Base-by-base conservation (phyloP, 2,113 vertebrate species). In the Pelecanoides urinatrix region DNA sequence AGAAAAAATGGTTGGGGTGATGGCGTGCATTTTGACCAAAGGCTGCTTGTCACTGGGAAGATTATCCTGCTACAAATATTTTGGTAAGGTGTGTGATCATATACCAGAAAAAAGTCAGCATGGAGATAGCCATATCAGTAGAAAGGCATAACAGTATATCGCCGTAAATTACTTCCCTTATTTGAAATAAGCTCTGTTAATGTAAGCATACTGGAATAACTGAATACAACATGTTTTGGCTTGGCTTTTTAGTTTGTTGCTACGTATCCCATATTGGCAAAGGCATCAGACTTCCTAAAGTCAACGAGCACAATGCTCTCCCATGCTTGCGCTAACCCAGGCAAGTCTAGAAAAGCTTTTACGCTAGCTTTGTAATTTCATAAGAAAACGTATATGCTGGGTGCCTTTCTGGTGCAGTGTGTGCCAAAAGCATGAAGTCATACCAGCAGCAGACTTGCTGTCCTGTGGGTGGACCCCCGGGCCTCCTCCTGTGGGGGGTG, bases 381-480 rank as follows among this genome's bases (percentile, higher is more conserved):
- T 34, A 40, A 52, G 34, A 55, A 70, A 61, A 38, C 3, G 5
- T 32, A 9, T 21, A n/a, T 0, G 0, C 17, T 13, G 26, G 23
- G 22, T 50, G 32, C n/a, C 19, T 59, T 92, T 78, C 70, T 45
- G 47, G 16, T 47, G 42, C 2, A 1, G 19, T 7, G 29, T 23
- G 26, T 32, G 30, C 67, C 7, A 66, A 45, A 7, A 50, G 21
- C 61, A 15, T 3, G 3, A 68, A 68, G n/a, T 49, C 30, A 3
- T 13, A 67, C 3, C 23, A 36, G 49, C n/a, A 76, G 52, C 67
- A 83, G 45, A 27, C 32, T 12, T 67, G 29, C 26, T 36, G 26
- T 58, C 21, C 26, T 44, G 30, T 6, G 17, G 11, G 53, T 53
- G 38, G 47, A 62, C 16, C 8, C 8, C 15, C 15, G 1, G 42